Evolutionary conservation across 1,140 invertebrate genomes (phyloP).

Genomic region (Plutomurus gul): DNA sequence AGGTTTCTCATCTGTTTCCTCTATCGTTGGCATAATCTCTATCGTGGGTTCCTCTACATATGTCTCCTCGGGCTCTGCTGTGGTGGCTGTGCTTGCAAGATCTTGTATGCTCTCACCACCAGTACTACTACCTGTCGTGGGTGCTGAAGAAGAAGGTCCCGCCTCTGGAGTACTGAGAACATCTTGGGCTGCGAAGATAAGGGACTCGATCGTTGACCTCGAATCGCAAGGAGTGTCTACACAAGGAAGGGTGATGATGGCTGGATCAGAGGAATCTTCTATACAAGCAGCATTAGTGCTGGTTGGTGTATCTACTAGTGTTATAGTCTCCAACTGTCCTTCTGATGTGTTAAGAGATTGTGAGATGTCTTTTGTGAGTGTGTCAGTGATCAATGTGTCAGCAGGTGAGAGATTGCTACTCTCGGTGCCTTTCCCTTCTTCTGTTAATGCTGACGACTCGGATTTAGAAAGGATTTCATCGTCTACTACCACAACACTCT

Average conservation of each 20-base stretch:
- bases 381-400: no score
- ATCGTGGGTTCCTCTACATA: not conserved
- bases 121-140: no score
- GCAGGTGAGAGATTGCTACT: no score
- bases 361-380: no score
- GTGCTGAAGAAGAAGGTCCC: no score
- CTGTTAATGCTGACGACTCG: not conserved
- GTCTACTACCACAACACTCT: not conserved
- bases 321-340: not conserved
- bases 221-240: not conserved
- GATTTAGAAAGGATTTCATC: no score
- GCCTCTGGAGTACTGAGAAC: not conserved
- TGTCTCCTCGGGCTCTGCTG: not conserved
- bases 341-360: no score
- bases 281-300: not conserved
- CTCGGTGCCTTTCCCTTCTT: no score
- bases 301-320: not conserved
- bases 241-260: not conserved
- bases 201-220: not conserved
- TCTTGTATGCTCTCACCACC: not conserved
- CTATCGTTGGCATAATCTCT: not conserved
- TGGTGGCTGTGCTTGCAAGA: not conserved
- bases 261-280: slow-evolving; percentile 18
- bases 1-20: slow-evolving; percentile 15
- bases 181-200: not conserved